Evolutionary conservation across 2,113 vertebrate species (phyloP).

Genomic region (Ibidorhyncha struthersii): DNA sequence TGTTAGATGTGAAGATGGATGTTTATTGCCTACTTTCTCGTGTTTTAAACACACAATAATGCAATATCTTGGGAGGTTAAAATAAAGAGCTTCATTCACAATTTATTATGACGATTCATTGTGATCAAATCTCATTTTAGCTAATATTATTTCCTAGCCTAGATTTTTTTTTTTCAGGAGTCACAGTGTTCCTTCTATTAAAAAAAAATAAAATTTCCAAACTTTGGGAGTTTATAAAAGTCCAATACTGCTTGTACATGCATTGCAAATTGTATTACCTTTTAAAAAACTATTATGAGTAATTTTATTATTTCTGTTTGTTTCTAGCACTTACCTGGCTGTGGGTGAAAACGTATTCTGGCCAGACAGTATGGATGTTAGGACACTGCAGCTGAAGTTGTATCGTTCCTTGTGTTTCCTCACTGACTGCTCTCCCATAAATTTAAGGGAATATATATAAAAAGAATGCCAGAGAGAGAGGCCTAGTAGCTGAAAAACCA

Average conservation of each 20-base stretch:
- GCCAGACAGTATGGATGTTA: background rate
- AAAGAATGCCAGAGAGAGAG: background rate
- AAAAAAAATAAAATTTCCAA: background rate
- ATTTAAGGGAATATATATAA: background rate
- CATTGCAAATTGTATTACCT: background rate
- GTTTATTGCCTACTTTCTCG: background rate
- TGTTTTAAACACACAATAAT: background rate
- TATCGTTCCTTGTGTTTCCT: background rate
- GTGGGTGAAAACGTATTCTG: background rate
- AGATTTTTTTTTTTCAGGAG: background rate
- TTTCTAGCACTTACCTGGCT: background rate
- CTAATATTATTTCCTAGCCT: background rate
- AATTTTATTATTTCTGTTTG: background rate
- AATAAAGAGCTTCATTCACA: background rate
- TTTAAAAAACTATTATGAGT: background rate
- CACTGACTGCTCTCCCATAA: background rate
- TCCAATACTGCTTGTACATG: background rate
- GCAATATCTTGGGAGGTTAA: background rate
- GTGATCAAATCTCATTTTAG: background rate
- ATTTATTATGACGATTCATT: background rate
- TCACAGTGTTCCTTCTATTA: background rate
- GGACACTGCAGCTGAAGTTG: background rate
- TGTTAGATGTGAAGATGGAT: background rate
- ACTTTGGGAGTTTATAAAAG: background rate
- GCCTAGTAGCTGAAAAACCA: fast-evolving